Conservation (phyloP, 2,113 vertebrate genomes). For the Hassar affinis region DNA sequence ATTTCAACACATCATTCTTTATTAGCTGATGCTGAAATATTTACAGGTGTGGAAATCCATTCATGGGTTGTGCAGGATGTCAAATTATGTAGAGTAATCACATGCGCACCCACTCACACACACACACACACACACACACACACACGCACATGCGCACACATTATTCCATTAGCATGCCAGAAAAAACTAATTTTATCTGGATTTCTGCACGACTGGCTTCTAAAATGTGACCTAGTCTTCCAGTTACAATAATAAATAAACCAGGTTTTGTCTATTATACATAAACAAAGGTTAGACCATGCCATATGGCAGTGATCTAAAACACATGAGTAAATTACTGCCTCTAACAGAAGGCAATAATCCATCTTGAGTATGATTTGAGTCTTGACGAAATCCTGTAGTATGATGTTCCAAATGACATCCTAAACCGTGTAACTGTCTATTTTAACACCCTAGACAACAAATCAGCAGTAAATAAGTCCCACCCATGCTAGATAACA, state of each 20-base stretch:
- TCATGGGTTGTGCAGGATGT: constrained; percentile 33
- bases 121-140: constrained; percentile 13
- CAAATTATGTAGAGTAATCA: constrained; percentile 35
- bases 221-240: constrained; percentile 19
- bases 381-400: background rate
- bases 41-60: constrained; percentile 49
- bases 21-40: constrained; percentile 54
- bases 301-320: background rate
- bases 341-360: background rate
- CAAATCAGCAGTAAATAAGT: background rate
- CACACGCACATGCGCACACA: background rate
- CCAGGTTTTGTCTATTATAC: background rate
- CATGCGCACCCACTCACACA: constrained; percentile 3
- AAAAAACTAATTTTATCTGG: constrained; percentile 13
- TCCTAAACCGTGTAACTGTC: background rate
- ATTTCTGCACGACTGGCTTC: constrained; percentile 17
- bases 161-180: constrained; percentile 13
- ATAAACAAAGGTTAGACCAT: constrained; percentile 22
- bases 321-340: background rate
- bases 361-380: no score
- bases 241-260: constrained; percentile 27
- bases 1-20: constrained; percentile 55
- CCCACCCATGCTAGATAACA: background rate
- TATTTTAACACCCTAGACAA: background rate
- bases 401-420: background rate